A percentile compares a stretch with the other conserved stretches of the same genome.
These are phyloP conservation scores for Cydia splendana DNA, from an alignment of 1,140 invertebrate genomes.

Conservation along the genomic window DNA sequence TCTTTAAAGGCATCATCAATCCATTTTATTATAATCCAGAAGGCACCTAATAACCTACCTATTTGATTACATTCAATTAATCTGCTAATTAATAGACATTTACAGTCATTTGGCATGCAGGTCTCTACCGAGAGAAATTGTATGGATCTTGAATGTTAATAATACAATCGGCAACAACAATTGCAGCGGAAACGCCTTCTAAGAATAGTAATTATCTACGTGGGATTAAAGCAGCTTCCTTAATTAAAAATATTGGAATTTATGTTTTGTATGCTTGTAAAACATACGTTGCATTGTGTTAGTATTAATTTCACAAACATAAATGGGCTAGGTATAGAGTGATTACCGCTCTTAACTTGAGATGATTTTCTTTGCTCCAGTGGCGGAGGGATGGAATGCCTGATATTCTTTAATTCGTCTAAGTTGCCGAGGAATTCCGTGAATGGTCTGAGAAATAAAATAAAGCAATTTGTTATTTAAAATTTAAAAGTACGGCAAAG, in stretches of 20 bases:
- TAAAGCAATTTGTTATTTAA: not conserved
- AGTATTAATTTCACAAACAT: not conserved
- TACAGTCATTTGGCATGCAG: no score
- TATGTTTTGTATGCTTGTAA: not conserved
- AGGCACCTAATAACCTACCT: no score
- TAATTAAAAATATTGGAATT: conserved; percentile 32
- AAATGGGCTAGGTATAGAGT: not conserved
- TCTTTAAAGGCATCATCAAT: no score
- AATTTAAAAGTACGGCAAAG: not conserved
- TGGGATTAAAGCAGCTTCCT: conserved; percentile 2
- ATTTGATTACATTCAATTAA: no score
- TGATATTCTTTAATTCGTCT: conserved; percentile 66
- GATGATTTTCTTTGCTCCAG: conserved; percentile 65
- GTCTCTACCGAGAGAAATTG: no score
- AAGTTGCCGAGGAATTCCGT: conserved; percentile 73
- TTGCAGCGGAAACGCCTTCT: conserved; percentile 33
- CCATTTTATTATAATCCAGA: no score
- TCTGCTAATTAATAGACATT: no score
- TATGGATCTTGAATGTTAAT: conserved; percentile 1
- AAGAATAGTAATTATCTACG: conserved; percentile 2
- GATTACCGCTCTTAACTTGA: conserved; percentile 70
- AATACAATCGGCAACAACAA: conserved; percentile 23
- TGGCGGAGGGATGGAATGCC: conserved; percentile 56
- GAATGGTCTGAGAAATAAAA: conserved; percentile 62
- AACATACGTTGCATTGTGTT: not conserved